phyloP scores from a whole-genome alignment of 2,888 invertebrate species.

The Drosophila meridiana region DNA sequence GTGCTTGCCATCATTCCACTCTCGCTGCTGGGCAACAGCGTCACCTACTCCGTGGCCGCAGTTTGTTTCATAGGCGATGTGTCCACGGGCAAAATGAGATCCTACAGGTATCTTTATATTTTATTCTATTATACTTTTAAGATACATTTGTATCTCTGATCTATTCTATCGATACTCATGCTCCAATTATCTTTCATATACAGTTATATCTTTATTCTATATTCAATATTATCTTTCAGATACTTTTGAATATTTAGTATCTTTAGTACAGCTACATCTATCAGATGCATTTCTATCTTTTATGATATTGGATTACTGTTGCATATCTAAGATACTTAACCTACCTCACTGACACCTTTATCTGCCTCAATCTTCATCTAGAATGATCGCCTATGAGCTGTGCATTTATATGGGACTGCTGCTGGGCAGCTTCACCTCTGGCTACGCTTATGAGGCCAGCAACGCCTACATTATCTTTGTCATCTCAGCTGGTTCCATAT shows the following conservation, averaged over 20 bases:
- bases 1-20: conserved; percentile 87
- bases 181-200: not conserved
- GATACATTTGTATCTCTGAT: no score
- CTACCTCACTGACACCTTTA: not conserved
- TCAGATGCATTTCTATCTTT: not conserved
- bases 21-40: conserved; percentile 87
- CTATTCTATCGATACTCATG: no score
- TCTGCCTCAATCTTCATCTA: conserved; percentile 63
- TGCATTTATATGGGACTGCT: conserved; percentile 87
- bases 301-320: not conserved
- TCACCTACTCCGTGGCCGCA: conserved; percentile 87
- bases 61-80: conserved; percentile 89
- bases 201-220: not conserved
- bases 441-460: conserved; percentile 86
- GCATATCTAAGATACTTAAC: not conserved
- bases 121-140: no score
- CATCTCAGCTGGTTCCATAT: conserved; percentile 68
- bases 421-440: conserved; percentile 87
- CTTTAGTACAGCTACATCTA: not conserved
- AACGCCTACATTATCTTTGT: conserved; percentile 73
- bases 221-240: not conserved
- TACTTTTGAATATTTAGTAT: not conserved
- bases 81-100: conserved; percentile 87
- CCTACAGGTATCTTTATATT: conserved; percentile 86
- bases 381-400: conserved; percentile 88